Evolutionary conservation across 1,140 invertebrate species (phyloP).

Genomic region (Leptinotarsa defecta): DNA sequence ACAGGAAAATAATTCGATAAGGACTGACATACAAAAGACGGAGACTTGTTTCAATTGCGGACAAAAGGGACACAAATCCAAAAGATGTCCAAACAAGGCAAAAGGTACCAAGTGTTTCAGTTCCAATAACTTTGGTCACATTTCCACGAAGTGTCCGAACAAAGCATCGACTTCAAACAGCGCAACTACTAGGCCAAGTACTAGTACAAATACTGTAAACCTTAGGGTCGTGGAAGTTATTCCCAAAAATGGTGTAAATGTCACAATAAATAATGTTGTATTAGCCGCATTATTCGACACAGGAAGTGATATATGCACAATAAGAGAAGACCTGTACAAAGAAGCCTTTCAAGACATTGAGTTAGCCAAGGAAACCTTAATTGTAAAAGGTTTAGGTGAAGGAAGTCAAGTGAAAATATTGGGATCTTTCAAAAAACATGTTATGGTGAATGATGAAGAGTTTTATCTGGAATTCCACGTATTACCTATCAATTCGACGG

Average conservation of each 20-base stretch:
- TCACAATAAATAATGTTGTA: constrained; percentile 5
- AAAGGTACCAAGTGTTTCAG: constrained; percentile 28
- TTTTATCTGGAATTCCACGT: constrained; percentile 20
- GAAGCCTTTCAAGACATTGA: constrained; percentile 16
- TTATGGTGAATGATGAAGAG: constrained; percentile 27
- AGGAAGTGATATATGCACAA: too few relatives aligned
- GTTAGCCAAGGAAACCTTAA: not conserved
- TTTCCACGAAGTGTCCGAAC: constrained; percentile 6
- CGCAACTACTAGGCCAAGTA: not conserved
- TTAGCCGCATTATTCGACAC: constrained; percentile 17
- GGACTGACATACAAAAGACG: not conserved
- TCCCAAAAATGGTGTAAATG: not conserved
- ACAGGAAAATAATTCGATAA: not conserved
- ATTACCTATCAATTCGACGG: not conserved
- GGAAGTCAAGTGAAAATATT: not conserved
- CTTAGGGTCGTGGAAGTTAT: not conserved
- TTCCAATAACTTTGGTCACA: constrained; percentile 25
- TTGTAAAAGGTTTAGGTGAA: too few relatives aligned
- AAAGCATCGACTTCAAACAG: not conserved
- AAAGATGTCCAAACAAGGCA: constrained; percentile 5
- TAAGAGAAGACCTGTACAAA: constrained; percentile 12
- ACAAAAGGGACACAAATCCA: constrained; percentile 14
- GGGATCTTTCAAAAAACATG: constrained; percentile 23
- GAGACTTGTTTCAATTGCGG: constrained; percentile 30
- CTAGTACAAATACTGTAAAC: not conserved